Evolutionary conservation across 2,113 vertebrate species (phyloP), one percentile per base, ranked within the genome.

Genomic region (Ciconia boyciana): DNA sequence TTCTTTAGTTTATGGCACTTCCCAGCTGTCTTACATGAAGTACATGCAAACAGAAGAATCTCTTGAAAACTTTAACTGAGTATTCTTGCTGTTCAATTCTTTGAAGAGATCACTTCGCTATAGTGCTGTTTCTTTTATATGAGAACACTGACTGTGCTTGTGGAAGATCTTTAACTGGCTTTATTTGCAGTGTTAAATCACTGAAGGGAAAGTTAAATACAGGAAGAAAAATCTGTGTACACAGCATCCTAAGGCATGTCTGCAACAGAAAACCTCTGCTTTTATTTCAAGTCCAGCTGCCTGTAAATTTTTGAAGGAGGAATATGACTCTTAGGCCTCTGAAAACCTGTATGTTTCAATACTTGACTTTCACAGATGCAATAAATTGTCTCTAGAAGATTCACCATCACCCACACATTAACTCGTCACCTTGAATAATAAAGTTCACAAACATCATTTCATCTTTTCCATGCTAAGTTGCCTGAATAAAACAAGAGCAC

Each of bases 371-470:
- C 20, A 71, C 61, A 78, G 83, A 91, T 79, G 71, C 68, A 88
- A 95, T 95, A 96, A 95, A 95, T 95, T 93, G 41, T 87, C 65
- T 95, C 80, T 90, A 61, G 71, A 91, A 97, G 69, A 92, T 26
- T 66, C 87, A 86, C 83, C 49, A 64, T 97, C 94, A 96, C 55
- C 87, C 89, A 88, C 88, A 86, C 52, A 93, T 97, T 96, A 97
- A 95, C 90, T 88, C 68, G 5, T 97, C 96, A 95, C 94, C 95
- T 92, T 95, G 90, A 96, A 94, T 95, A 97, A 97, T 94, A 97
- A 95, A 97, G 90, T 96, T 96, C 95, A 93, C 95, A 97, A 97
- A 97, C 44, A 90, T 86, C 46, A 93, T 96, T 97, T 96, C 80
- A 75, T 90, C 76, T 97, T 96, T 97, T 96, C 90, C 41, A 24